These are phyloP conservation scores for Eutolmus rufibarbis DNA, from an alignment of 2,888 invertebrate species.

Conservation along the genomic window DNA sequence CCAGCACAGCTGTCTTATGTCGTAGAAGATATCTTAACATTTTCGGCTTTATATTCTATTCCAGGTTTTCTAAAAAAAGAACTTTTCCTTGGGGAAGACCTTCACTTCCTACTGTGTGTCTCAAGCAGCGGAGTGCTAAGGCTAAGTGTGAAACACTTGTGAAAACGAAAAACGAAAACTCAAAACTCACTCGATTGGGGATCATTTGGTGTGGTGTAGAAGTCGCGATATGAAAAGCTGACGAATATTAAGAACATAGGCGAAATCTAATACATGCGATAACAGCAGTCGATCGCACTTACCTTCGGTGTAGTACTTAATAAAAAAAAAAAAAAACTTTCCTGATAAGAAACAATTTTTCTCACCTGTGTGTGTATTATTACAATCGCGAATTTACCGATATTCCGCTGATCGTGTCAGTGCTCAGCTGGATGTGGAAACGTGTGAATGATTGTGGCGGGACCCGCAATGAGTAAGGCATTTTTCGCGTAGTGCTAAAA, in stretches of 20 bases:
- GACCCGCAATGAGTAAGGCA: not conserved
- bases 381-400: constrained; percentile 10
- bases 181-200: not conserved
- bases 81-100: not conserved
- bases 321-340: not conserved
- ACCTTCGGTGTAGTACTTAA: not conserved
- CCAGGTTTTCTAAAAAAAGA: constrained; percentile 16
- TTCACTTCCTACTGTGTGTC: not conserved
- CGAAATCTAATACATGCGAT: constrained; percentile 17
- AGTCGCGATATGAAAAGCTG: not conserved
- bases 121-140: not conserved
- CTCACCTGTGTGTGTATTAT: not conserved
- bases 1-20: not conserved
- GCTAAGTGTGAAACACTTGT: constrained; percentile 5
- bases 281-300: not conserved
- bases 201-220: not conserved
- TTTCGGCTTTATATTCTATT: constrained; percentile 7
- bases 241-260: not conserved
- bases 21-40: not conserved
- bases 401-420: constrained; percentile 9
- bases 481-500: not conserved
- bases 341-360: not conserved
- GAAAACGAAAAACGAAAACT: not conserved
- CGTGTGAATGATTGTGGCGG: constrained; percentile 21
- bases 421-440: not conserved